Conservation (phyloP, 2,888 invertebrate species). For the Lepas anatifera region DNA sequence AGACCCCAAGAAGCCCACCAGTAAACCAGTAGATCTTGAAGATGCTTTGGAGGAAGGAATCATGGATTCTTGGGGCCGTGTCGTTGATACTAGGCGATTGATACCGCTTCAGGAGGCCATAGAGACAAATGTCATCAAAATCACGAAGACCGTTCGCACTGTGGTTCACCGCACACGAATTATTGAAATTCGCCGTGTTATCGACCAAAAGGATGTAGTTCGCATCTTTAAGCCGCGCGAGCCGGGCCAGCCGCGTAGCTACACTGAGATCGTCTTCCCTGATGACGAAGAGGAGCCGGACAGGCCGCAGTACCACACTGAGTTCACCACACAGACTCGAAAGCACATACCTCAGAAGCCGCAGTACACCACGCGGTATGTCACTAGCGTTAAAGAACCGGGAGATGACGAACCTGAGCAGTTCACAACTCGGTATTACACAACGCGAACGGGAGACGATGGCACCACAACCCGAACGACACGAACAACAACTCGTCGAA, state of each 20-base stretch:
- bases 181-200: background rate
- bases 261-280: background rate
- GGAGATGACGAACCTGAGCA: background rate
- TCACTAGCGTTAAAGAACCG: background rate
- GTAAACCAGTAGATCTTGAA: background rate
- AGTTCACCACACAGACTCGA: background rate
- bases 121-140: background rate
- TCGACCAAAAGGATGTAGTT: background rate
- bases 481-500: background rate
- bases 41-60: background rate
- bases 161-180: background rate
- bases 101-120: background rate
- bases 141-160: background rate
- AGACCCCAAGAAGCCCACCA: constrained; percentile 47
- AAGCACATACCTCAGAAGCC: background rate
- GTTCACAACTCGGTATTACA: background rate
- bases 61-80: background rate
- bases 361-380: background rate
- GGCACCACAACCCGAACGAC: background rate
- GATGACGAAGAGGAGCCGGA: background rate
- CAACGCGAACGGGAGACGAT: background rate
- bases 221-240: background rate
- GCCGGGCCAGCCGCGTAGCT: background rate
- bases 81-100: background rate
- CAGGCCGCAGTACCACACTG: background rate